Conservation (phyloP, 1,140 invertebrate genomes). For the Euura lappo region DNA sequence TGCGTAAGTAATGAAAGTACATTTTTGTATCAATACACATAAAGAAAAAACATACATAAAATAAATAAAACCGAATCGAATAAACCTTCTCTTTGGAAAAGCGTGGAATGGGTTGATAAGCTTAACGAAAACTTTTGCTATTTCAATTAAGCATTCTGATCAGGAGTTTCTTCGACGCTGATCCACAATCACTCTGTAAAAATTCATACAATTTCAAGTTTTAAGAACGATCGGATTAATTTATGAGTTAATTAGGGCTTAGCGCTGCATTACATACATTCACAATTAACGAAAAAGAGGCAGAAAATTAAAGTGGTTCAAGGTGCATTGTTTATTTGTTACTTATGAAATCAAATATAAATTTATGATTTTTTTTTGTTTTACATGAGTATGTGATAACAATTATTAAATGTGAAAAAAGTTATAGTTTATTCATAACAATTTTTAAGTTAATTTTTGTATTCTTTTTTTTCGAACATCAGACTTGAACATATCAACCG, state of each 20-base stretch:
- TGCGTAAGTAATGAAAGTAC: constrained; percentile 1
- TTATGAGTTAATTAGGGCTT: constrained; percentile 10
- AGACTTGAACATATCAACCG: constrained; percentile 39
- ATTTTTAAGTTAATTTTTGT: too few species aligned
- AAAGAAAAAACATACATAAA: neutral
- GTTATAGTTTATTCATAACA: too few species aligned
- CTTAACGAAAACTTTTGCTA: neutral
- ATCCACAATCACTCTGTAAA: constrained; percentile 59
- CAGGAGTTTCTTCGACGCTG: constrained; percentile 67
- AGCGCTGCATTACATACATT: constrained; percentile 10
- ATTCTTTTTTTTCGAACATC: neutral
- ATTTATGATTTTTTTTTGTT: neutral
- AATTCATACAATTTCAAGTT: constrained; percentile 21
- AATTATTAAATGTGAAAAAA: neutral
- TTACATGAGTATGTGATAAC: neutral
- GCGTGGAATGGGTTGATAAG: neutral
- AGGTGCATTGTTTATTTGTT: constrained; percentile 7
- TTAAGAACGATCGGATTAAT: neutral
- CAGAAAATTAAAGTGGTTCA: constrained; percentile 24
- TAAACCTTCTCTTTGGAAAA: neutral
- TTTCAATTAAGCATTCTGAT: constrained; percentile 60
- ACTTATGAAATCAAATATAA: constrained; percentile 13
- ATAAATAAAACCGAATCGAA: neutral
- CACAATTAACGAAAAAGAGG: neutral
- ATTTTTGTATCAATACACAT: neutral